These are phyloP conservation scores for Smutsia gigantea DNA, from an alignment of 2,797 vertebrate species.

Conservation along the genomic window DNA sequence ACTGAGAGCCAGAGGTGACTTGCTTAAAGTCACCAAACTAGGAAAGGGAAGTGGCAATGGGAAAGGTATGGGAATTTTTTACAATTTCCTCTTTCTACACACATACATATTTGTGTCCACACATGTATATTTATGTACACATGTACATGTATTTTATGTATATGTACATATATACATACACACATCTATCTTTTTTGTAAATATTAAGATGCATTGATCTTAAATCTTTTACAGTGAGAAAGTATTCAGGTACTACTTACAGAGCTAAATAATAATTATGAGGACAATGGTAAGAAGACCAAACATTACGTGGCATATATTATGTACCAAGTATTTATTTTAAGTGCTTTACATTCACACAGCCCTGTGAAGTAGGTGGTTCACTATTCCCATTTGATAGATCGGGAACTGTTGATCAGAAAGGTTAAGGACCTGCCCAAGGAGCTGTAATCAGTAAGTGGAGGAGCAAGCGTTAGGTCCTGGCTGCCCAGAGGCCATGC, in stretches of 20 bases:
- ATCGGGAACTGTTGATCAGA: neutral
- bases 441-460: fast-evolving
- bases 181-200: neutral
- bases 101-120: no score
- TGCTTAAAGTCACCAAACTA: neutral
- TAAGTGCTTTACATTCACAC: neutral
- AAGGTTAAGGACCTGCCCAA: neutral
- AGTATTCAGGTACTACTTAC: neutral
- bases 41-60: neutral
- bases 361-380: neutral
- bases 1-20: neutral
- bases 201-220: neutral
- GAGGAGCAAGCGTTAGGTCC: neutral
- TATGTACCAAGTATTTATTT: neutral
- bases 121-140: no score
- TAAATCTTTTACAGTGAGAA: neutral
- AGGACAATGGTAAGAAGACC: neutral
- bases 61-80: neutral
- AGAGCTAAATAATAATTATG: neutral
- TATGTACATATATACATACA: neutral
- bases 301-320: neutral
- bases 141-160: no score
- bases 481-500: fast-evolving
- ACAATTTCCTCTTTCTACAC: neutral
- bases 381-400: neutral